Conservation (phyloP, 2,888 invertebrate genomes). For the Patella ulyssiponensis region DNA sequence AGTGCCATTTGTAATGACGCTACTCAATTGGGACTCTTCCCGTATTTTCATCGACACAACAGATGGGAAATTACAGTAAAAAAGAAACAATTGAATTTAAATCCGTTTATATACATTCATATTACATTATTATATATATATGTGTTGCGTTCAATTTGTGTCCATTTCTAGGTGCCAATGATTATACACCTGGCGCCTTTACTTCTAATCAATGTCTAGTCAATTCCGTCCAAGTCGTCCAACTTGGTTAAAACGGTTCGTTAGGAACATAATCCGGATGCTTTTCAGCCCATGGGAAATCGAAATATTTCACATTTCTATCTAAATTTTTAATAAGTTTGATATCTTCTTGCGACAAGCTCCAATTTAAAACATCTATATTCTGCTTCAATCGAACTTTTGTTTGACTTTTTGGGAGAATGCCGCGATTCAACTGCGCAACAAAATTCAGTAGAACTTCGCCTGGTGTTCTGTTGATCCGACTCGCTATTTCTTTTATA, state of each 20-base stretch:
- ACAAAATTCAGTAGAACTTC: slow-evolving; percentile 57
- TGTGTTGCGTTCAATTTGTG: too few species aligned
- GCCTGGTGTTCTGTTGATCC: slow-evolving; percentile 48
- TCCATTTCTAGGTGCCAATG: too few species aligned
- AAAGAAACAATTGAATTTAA: too few species aligned
- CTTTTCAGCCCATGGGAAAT: slow-evolving; percentile 44
- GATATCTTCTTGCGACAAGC: slow-evolving; percentile 44
- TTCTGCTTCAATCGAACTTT: slow-evolving; percentile 54
- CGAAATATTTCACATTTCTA: slow-evolving; percentile 46
- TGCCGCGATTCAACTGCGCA: slow-evolving; percentile 46
- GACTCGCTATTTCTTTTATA: slow-evolving; percentile 43
- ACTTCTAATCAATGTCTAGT: too few species aligned
- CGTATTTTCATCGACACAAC: too few species aligned
- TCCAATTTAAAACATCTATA: slow-evolving; percentile 48
- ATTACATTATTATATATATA: too few species aligned
- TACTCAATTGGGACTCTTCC: too few species aligned
- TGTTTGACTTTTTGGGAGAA: slow-evolving; percentile 55
- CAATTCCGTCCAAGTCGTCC: too few species aligned
- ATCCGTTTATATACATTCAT: too few species aligned
- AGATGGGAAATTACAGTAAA: too few species aligned
- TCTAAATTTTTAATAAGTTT: slow-evolving; percentile 40
- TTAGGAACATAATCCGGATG: slow-evolving; percentile 51
- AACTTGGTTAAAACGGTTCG: slow-evolving; percentile 44
- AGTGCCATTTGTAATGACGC: too few species aligned
- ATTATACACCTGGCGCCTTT: too few species aligned